phyloP scores from a whole-genome alignment of 1,140 invertebrate species.

The Drosophila aff. region DNA sequence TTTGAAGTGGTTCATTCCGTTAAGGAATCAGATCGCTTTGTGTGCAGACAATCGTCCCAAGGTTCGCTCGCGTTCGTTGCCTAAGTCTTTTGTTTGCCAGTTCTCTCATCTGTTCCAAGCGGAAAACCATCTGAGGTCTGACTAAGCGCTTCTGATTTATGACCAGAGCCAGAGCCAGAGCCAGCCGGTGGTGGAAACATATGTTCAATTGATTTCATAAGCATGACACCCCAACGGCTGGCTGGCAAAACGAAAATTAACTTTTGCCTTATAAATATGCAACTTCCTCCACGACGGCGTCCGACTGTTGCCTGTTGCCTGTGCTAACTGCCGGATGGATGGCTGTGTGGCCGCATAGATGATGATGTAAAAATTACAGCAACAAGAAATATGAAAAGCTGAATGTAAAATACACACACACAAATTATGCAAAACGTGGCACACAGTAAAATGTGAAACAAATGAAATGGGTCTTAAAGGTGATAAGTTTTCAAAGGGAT shows the following conservation, averaged over 20 bases:
- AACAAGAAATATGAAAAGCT: conserved; percentile 46
- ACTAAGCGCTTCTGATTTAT: conserved; percentile 81
- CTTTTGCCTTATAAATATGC: conserved; percentile 77
- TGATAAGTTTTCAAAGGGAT: neutral
- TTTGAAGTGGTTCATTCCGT: conserved; percentile 16
- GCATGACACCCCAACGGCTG: conserved; percentile 62
- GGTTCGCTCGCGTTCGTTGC: conserved; percentile 58
- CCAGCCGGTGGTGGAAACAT: conserved; percentile 57
- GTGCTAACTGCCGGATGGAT: conserved; percentile 29
- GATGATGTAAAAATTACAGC: conserved; percentile 68
- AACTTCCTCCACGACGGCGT: conserved; percentile 74
- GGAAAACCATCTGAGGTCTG: conserved; percentile 40
- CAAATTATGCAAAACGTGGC: conserved; percentile 76
- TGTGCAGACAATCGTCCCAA: conserved; percentile 16
- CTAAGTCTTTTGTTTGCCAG: conserved; percentile 68
- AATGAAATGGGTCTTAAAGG: neutral
- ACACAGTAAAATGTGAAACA: neutral
- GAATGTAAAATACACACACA: conserved; percentile 62
- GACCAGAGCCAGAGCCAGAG: conserved; percentile 45
- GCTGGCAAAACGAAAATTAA: conserved; percentile 47
- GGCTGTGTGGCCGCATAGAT: conserved; percentile 7
- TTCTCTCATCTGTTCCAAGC: conserved; percentile 68
- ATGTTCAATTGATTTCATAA: conserved; percentile 83
- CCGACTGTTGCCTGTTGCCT: conserved; percentile 15
- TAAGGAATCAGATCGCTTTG: conserved; percentile 13